Percentiles rank a stretch among this genome's conserved stretches.
These are phyloP conservation scores for Entelurus aequoreus DNA, from an alignment of 2,113 vertebrate genomes.

Conservation along the genomic window DNA sequence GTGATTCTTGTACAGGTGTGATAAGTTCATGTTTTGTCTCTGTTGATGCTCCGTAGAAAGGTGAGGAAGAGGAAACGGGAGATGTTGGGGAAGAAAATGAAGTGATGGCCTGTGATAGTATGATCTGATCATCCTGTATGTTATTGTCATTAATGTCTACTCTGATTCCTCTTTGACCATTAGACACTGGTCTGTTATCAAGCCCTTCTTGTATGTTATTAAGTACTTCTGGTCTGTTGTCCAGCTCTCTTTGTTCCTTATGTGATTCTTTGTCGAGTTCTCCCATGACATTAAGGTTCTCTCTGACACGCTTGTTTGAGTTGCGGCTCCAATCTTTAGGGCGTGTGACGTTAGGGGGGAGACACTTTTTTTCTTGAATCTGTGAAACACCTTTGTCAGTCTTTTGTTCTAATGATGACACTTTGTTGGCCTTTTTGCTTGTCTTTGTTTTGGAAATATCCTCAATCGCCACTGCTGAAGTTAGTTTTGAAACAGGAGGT, in stretches of 20 bases:
- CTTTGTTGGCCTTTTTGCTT: constrained; percentile 18
- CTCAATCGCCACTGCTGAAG: constrained; percentile 20
- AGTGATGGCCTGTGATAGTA: constrained; percentile 18
- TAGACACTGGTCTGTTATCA: constrained; percentile 49
- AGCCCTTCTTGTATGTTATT: constrained; percentile 39
- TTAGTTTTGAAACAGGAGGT: constrained; percentile 16
- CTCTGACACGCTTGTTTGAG: constrained; percentile 9
- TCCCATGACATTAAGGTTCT: constrained; percentile 36
- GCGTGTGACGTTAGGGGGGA: constrained; percentile 19
- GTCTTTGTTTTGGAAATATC: constrained; percentile 21
- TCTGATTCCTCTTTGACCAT: constrained; percentile 32
- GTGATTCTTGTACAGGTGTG: constrained; percentile 71
- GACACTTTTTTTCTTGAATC: constrained; percentile 4
- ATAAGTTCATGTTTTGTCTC: constrained; percentile 58
- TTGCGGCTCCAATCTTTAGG: constrained; percentile 19
- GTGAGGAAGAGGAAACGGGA: constrained; percentile 31
- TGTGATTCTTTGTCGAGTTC: constrained; percentile 30
- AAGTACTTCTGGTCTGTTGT: not conserved
- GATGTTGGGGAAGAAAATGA: constrained; percentile 25
- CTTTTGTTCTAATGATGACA: constrained; percentile 15
- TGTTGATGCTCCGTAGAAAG: constrained; percentile 28
- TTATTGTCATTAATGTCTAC: constrained; percentile 70
- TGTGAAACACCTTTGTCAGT: constrained; percentile 18
- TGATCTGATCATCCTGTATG: constrained; percentile 24
- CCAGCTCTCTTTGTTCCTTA: constrained; percentile 37